Conservation (phyloP, 2,888 invertebrate species). For the Galerucella pusilla region DNA sequence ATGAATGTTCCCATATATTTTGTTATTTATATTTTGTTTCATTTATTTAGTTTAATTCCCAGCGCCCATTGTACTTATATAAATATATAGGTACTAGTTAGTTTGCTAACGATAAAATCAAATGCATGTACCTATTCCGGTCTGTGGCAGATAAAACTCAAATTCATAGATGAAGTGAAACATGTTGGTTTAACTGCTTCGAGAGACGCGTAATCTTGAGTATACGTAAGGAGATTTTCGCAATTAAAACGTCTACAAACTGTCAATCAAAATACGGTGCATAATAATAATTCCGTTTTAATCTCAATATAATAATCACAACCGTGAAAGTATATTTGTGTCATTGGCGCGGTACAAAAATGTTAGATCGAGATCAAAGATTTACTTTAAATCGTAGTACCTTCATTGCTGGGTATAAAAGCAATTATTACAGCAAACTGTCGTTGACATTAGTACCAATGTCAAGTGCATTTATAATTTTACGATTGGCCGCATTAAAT, state of each 20-base stretch:
- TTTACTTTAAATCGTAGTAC: neutral
- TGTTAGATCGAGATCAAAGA: too few relatives aligned
- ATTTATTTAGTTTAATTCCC: conserved; percentile 2
- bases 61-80: conserved; percentile 11
- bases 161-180: conserved; percentile 21
- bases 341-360: conserved; percentile 11
- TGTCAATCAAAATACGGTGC: conserved; percentile 47
- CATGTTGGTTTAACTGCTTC: conserved; percentile 21
- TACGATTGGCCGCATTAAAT: conserved; percentile 39
- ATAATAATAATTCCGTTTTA: conserved; percentile 42
- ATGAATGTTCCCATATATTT: too few relatives aligned
- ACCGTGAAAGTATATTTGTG: conserved; percentile 32
- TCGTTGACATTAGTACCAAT: conserved; percentile 24
- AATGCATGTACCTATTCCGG: conserved; percentile 22
- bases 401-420: too few relatives aligned
- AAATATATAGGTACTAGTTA: neutral
- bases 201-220: conserved; percentile 18
- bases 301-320: conserved; percentile 43
- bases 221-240: conserved; percentile 44
- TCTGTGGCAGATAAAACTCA: conserved; percentile 24
- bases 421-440: too few relatives aligned
- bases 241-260: conserved; percentile 47
- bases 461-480: conserved; percentile 36
- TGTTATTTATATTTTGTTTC: neutral
- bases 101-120: conserved; percentile 24